A percentile compares a stretch with the other conserved stretches of the same genome.
Evolutionary conservation across 2,797 vertebrate species (phyloP).

Genomic region (Characodon lateralis): DNA sequence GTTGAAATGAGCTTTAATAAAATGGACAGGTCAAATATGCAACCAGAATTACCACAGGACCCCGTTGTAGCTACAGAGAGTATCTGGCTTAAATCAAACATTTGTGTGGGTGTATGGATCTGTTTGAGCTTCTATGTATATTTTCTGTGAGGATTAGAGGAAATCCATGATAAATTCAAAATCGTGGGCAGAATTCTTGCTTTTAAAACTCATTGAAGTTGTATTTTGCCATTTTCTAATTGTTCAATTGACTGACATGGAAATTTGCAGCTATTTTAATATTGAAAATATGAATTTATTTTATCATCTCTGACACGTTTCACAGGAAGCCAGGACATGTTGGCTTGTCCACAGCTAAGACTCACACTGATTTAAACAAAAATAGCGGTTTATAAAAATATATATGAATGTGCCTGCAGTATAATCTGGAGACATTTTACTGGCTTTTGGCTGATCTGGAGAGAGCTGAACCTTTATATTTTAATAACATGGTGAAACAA

Average conservation of each 20-base stretch:
- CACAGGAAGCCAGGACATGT: neutral
- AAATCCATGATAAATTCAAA: neutral
- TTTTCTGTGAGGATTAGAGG: neutral
- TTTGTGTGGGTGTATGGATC: neutral
- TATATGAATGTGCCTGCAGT: neutral
- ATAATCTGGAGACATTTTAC: neutral
- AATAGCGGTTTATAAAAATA: neutral
- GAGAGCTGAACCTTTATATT: neutral
- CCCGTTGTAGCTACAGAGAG: neutral
- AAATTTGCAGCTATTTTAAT: neutral
- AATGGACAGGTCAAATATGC: neutral
- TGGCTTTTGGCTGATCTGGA: neutral
- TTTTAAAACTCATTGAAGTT: neutral
- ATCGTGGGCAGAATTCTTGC: neutral
- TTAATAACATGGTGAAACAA: slow-evolving; percentile 1
- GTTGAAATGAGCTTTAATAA: neutral
- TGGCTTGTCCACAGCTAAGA: neutral
- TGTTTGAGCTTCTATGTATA: neutral
- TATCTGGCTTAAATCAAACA: neutral
- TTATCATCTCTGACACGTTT: neutral
- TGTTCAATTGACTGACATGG: neutral
- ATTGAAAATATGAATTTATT: neutral
- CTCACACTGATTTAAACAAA: neutral
- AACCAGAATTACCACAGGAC: neutral
- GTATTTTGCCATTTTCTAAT: neutral